These are phyloP conservation scores for Thinocorus orbignyianus DNA, from an alignment of 2,113 vertebrate genomes.

Conservation along the genomic window DNA sequence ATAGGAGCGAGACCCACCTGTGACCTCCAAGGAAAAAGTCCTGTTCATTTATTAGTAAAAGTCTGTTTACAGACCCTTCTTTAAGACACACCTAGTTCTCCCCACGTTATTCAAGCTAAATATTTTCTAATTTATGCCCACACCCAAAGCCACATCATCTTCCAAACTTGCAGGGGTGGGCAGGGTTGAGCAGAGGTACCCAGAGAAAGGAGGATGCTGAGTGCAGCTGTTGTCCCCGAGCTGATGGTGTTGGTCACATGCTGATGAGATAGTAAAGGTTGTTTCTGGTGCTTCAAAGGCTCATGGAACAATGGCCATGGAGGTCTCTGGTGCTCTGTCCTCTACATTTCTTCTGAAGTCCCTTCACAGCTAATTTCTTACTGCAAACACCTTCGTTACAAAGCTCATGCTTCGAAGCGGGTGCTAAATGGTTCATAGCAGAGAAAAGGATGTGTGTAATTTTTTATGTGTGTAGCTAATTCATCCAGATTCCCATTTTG, in stretches of 20 bases:
- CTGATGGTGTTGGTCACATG: rapidly evolving
- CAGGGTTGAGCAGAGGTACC: neutral
- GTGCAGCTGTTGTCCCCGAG: no score
- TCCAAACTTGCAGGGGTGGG: rapidly evolving
- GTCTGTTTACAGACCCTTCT: rapidly evolving
- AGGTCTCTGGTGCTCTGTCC: neutral
- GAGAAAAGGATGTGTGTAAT: neutral
- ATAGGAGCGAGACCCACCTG: neutral
- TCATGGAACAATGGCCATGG: neutral
- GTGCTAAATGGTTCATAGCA: neutral
- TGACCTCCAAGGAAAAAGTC: neutral
- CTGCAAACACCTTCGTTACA: neutral
- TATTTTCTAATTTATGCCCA: neutral
- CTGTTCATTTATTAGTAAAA: neutral
- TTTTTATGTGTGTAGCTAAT: neutral
- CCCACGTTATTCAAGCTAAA: neutral
- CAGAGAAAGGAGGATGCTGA: neutral
- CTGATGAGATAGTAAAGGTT: rapidly evolving
- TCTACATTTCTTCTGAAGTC: neutral
- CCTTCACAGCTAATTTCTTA: neutral
- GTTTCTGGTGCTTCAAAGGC: neutral
- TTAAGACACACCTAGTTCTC: neutral
- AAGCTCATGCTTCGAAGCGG: neutral
- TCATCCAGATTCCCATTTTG: neutral
- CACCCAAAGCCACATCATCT: rapidly evolving